Base-by-base conservation (phyloP, 2,888 invertebrate species). In the Zhuqinia jingwanae region DNA sequence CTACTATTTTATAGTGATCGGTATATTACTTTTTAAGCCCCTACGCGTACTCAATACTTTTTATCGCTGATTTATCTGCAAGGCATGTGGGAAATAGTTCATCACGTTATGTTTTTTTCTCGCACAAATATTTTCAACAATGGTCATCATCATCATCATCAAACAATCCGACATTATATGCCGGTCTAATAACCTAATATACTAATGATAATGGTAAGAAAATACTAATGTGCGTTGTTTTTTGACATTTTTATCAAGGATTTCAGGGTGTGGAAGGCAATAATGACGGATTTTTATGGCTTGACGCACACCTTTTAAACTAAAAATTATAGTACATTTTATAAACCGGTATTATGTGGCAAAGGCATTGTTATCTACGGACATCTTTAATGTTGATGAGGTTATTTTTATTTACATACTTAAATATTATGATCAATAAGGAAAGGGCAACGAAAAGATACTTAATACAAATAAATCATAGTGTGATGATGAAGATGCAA, bases 31-130 rank as follows among this genome's bases (percentile, higher is more conserved):
- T n/a, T n/a, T n/a, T n/a, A n/a, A n/a, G n/a, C n/a, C n/a, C n/a
- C n/a, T n/a, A n/a, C n/a, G n/a, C n/a, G n/a, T n/a, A n/a, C 36
- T 6, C 8, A 36, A 8, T 36, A 36, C 8, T 36, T 36, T 36
- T 6, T 36, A 36, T 3, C 5, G 3, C 3, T 36, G 36, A 36
- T 36, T 36, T 36, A 36, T 36, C 36, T 8, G 36, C 36, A 36
- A 36, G 36, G 36, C 36, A 36, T 70, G 73, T 85, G 79, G 47
- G 79, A 79, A 85, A 70, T 60, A 22, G 85, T 63, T 70, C 76
- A 78, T 25, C 83, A 45, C 22, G 25, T 47, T 76, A 63, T 25
- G 75, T 25, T 27, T 65, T 58, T 45, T 36, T 42, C 30, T 25
- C 15, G 20, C 22, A 30, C 53, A 75, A 53, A 76, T 65, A 65